A percentile compares a stretch with the other conserved stretches of the same genome.
These are phyloP conservation scores for Acrobasis consociella DNA, from an alignment of 2,888 invertebrate species.

Conservation along the genomic window DNA sequence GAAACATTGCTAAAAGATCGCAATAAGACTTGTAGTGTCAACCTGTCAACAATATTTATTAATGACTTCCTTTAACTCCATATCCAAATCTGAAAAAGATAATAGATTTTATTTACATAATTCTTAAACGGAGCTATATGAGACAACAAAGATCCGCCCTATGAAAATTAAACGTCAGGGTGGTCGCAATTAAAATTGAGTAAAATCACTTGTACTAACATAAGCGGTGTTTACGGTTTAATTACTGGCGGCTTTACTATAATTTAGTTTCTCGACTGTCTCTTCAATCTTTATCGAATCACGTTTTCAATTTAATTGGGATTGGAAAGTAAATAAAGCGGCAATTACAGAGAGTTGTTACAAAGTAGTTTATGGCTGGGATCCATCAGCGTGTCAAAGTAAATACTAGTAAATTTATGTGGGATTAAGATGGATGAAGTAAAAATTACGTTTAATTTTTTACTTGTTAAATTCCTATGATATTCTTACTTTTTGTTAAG, in stretches of 20 bases:
- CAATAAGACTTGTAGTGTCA: too few species aligned
- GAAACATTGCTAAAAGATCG: too few species aligned
- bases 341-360: constrained; percentile 23
- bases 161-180: constrained; percentile 25
- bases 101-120: background rate
- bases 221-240: constrained; percentile 24
- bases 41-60: too few species aligned
- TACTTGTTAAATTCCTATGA: too few species aligned
- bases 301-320: constrained; percentile 31
- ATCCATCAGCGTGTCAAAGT: background rate
- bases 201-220: constrained; percentile 22
- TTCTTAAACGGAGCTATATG: background rate
- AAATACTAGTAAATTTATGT: background rate
- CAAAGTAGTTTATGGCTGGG: constrained; percentile 2
- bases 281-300: constrained; percentile 27
- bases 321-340: constrained; percentile 30
- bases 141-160: constrained; percentile 22
- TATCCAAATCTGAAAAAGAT: too few species aligned
- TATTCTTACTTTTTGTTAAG: too few species aligned
- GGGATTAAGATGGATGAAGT: too few species aligned
- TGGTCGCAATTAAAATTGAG: constrained; percentile 24
- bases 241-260: constrained; percentile 23
- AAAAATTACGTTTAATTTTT: too few species aligned
- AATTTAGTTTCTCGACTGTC: constrained; percentile 22
- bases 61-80: too few species aligned